phyloP scores from a whole-genome alignment of 2,888 invertebrate species.

The Koerneria pararmatus region DNA sequence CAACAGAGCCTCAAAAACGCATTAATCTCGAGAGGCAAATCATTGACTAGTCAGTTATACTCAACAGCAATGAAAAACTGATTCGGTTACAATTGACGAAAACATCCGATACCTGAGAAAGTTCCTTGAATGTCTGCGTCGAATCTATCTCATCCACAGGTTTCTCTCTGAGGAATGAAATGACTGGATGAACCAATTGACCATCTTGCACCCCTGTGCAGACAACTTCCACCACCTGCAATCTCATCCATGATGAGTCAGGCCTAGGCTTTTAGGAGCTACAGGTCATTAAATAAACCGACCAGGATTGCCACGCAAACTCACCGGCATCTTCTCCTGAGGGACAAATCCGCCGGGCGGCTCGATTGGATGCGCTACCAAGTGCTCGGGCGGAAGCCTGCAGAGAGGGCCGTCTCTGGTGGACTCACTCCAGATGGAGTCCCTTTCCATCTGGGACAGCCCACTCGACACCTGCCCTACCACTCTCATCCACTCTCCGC shows the following conservation, averaged over 20 bases:
- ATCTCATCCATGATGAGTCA: no score
- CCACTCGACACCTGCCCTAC: no score
- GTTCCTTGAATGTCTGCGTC: slow-evolving; percentile 34
- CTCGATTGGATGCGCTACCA: slow-evolving; percentile 11
- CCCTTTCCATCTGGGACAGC: no score
- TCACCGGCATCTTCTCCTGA: slow-evolving; percentile 16
- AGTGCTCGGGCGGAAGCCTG: slow-evolving; percentile 21
- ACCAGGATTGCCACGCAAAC: no score
- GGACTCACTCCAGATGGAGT: no score
- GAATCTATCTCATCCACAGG: slow-evolving; percentile 38
- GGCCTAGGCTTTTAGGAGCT: no score
- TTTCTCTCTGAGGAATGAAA: slow-evolving; percentile 48
- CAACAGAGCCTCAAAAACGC: not conserved
- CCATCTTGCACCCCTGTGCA: slow-evolving; percentile 51
- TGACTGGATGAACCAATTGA: slow-evolving; percentile 47
- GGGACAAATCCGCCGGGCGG: slow-evolving; percentile 16
- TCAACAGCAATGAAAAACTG: no score
- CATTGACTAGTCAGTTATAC: not conserved
- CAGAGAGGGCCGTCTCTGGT: slow-evolving; percentile 15
- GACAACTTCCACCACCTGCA: slow-evolving; percentile 50
- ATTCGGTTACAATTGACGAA: no score
- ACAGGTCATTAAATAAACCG: no score
- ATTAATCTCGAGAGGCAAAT: not conserved
- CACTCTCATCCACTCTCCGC: no score
- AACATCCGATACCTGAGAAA: slow-evolving; percentile 31